Evolutionary conservation across 1,140 invertebrate genomes (phyloP), one percentile per base, ranked within the genome.

Genomic region (Heliconius melpomene): DNA sequence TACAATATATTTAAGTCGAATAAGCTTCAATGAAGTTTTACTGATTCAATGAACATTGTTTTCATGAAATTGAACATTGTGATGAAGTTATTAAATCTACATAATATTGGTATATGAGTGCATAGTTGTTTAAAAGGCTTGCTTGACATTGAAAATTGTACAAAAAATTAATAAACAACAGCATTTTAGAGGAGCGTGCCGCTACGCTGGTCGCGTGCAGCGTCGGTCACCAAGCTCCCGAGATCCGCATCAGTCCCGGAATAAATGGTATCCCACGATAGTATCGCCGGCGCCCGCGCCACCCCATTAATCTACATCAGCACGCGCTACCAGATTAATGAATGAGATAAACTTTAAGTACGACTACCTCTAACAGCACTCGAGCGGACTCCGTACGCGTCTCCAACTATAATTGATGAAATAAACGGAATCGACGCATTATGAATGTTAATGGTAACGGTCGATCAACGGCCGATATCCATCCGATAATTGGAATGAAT

Each of bases 261-360:
- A 89, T 89, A 89, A 89, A 88, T 83, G 86, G 82, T 89, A 90
- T 89, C 90, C 86, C 82, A 78, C 84, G 89, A 91, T 90, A 85
- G 84, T 89, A 91, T 92, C 91, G 75, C 70, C 83, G 86, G 86
- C 87, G 86, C 88, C 88, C 85, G 88, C 85, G 87, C 87, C 89
- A 90, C 89, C 89, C 86, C 89, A 93, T 93, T 91, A 91, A 93
- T 93, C 91, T 91, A 91, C 91, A 93, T 93, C 91, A 92, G 86
- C 91, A 91, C 90, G 88, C 90, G 90, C 89, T 86, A 90, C 84
- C 87, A 88, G 92, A 92, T 93, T 91, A 93, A 92, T 93, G 90
- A 92, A 91, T 85, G 82, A 89, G 92, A 92, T 92, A 91, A 92
- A 88, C 85, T 83, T 91, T 91, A 90, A 92, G 92, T 92, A 93